Evolutionary conservation across 2,113 vertebrate species (phyloP).

Genomic region (Prolemur simus): DNA sequence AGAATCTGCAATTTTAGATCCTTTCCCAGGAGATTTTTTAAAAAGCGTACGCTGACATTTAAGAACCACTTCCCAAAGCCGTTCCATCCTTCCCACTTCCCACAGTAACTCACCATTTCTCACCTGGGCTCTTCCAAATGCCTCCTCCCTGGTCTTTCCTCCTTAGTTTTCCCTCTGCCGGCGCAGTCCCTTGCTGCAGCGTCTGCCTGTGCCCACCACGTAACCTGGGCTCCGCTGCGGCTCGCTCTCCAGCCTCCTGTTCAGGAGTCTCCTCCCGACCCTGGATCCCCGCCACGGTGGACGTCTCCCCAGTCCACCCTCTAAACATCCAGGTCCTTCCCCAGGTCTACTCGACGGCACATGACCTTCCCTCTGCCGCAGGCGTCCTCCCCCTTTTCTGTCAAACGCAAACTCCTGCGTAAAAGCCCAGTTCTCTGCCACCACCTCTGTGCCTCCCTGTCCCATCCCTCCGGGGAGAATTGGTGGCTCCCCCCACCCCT

Average conservation of each 20-base stretch:
- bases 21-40: background rate
- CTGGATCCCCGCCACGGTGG: background rate
- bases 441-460: background rate
- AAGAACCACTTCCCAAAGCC: background rate
- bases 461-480: background rate
- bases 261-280: background rate
- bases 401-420: background rate
- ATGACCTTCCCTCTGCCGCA: background rate
- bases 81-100: background rate
- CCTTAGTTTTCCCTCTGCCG: background rate
- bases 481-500: rapidly evolving
- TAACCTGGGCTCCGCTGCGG: background rate
- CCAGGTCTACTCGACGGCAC: background rate
- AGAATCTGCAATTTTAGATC: slow-evolving; percentile 5
- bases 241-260: background rate
- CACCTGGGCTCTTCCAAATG: background rate
- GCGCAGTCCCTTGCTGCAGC: background rate
- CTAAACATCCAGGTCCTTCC: background rate
- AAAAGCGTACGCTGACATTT: slow-evolving; percentile 13
- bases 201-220: background rate
- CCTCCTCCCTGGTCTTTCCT: background rate
- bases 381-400: background rate
- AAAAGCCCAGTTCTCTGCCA: background rate
- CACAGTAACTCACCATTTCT: background rate
- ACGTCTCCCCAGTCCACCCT: background rate